A percentile compares a stretch with the other conserved stretches of the same genome.
Evolutionary conservation across 2,888 invertebrate species (phyloP).

Genomic region (Mesochorus sp.): DNA sequence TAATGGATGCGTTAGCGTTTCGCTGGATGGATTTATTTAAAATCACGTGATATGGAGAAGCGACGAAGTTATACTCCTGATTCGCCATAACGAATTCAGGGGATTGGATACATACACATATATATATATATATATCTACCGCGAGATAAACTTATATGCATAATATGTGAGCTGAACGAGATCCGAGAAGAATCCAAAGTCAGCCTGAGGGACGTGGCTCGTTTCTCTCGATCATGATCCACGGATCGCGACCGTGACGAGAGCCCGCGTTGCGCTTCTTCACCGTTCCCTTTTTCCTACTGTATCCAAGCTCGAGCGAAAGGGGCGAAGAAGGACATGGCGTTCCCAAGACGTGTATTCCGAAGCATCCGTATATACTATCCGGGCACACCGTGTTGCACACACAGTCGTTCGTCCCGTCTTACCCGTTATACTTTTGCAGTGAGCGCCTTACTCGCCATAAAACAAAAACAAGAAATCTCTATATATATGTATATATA

Average conservation of each 20-base stretch:
- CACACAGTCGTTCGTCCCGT: conserved; percentile 75
- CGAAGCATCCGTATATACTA: conserved; percentile 35
- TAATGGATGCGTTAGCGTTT: conserved; percentile 53
- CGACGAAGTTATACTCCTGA: conserved; percentile 33
- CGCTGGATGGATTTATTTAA: conserved; percentile 56
- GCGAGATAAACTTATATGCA: background rate
- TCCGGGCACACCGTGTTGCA: background rate
- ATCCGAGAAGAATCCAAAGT: conserved; percentile 56
- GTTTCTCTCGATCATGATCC: conserved; percentile 62
- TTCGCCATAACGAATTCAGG: conserved; percentile 60
- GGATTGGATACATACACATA: conserved; percentile 8
- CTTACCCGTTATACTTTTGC: conserved; percentile 73
- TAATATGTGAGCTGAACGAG: conserved; percentile 30
- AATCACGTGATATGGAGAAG: conserved; percentile 50
- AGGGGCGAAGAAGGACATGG: conserved; percentile 70
- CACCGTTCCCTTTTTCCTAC: conserved; percentile 52
- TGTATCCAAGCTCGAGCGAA: conserved; percentile 50
- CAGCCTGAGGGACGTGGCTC: conserved; percentile 60
- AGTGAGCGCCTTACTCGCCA: conserved; percentile 25
- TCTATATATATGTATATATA: too few species aligned
- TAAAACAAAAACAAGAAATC: conserved; percentile 7
- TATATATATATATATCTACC: conserved; percentile 22
- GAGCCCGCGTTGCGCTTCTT: conserved; percentile 58
- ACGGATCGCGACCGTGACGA: conserved; percentile 60
- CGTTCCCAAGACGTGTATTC: conserved; percentile 72